phyloP scores from a whole-genome alignment of 2,888 invertebrate species.

The Pollenia angustigena region DNA sequence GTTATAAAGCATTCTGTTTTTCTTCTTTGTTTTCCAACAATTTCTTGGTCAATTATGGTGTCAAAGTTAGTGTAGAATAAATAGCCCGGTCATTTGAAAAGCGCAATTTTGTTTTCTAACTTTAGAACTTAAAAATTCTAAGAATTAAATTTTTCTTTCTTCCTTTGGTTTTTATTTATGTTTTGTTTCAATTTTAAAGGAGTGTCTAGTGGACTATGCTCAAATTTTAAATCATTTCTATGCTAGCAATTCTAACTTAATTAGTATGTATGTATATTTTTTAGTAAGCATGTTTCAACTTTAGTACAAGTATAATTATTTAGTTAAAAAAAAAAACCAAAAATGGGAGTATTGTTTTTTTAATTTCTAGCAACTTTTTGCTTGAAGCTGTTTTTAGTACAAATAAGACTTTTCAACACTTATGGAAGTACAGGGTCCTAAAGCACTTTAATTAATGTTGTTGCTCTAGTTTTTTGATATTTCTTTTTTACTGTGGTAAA shows the following conservation, averaged over 20 bases:
- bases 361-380: neutral
- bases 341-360: conserved; percentile 4
- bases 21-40: neutral
- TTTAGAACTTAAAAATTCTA: conserved; percentile 37
- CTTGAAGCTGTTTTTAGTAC: conserved; percentile 11
- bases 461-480: conserved; percentile 41
- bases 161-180: neutral
- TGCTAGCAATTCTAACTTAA: neutral
- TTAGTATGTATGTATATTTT: neutral
- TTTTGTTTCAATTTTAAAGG: neutral
- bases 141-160: conserved; percentile 37
- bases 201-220: conserved; percentile 21
- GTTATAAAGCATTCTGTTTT: conserved; percentile 15
- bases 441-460: conserved; percentile 42
- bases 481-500: conserved; percentile 8
- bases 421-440: neutral
- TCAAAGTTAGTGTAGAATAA: conserved; percentile 40
- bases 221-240: conserved; percentile 12
- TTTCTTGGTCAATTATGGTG: conserved; percentile 58
- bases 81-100: conserved; percentile 8
- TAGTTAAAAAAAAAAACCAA: neutral
- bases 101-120: conserved; percentile 11
- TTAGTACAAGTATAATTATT: conserved; percentile 11
- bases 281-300: conserved; percentile 43
- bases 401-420: conserved; percentile 42